Base-by-base conservation (phyloP, 1,140 invertebrate species). In the Drosophila miranda region DNA sequence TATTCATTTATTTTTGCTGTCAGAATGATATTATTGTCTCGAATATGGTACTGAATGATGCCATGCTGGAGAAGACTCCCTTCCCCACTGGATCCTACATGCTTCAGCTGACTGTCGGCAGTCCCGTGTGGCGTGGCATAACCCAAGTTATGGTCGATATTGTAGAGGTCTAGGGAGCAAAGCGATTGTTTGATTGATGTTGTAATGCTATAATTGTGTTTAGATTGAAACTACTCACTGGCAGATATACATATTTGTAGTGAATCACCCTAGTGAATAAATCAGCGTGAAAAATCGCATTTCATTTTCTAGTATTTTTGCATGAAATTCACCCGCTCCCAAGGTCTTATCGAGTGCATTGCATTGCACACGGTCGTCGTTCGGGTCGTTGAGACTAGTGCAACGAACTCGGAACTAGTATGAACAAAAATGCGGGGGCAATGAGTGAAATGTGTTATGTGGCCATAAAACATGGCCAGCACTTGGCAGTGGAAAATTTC, bases 341-440 rank as follows among this genome's bases (percentile, higher is more conserved):
- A 63, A 63, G 62, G 62, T 43, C 62, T 41, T 19, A 0, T 28
- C 50, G 64, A 67, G 64, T 67, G 64, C 62, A 68, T 49, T 67
- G 43, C 54, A 63, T 14, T 45, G 53, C 51, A 51, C n/a, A 49
- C 50, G 38, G 56, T 8, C 44, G 21, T 14, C 45, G 44, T 38
- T 38, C 34, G 34, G 34, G 34, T 38, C 34, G 43, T 43, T 49
- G 11, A 26, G 23, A 46, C 44, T 51, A 45, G 80, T 83, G 80
- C 80, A 84, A 80, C 76, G 76, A 84, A 84, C 81, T 84, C 58
- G 21, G 44, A 42, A 63, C 53, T 82, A 38, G 34, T 38, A 77
- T 73, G 61, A 52, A 19, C 16, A 19, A 11, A 68, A 49, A 48
- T 58, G 52, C 8, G 51, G 43, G 34, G 34, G 11, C 34, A 38